Percentiles rank a stretch among this genome's conserved stretches.
phyloP scores from a whole-genome alignment of 2,888 invertebrate genomes.

The Phasia obesa region DNA sequence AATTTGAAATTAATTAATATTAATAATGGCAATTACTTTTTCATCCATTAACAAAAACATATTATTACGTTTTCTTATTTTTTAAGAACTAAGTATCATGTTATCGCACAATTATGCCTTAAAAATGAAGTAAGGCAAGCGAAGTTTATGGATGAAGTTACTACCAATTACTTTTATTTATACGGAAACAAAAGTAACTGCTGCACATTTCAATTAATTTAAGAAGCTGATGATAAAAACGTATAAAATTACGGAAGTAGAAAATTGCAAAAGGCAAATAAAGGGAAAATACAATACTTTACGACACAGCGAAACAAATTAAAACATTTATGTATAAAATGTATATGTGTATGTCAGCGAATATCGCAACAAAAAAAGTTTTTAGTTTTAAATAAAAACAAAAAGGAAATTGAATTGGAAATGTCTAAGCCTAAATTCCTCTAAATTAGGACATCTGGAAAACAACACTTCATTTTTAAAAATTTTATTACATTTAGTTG shows the following conservation, averaged over 20 bases:
- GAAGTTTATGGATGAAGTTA: constrained; percentile 47
- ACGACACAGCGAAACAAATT: not conserved
- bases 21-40: not conserved
- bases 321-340: no score
- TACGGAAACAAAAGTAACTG: constrained; percentile 43
- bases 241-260: constrained; percentile 15
- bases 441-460: no score
- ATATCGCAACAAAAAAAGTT: no score
- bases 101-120: constrained; percentile 37
- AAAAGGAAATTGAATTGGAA: no score
- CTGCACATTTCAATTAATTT: constrained; percentile 56
- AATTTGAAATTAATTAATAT: not conserved
- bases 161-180: constrained; percentile 54
- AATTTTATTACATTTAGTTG: no score
- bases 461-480: no score
- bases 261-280: not conserved
- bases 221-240: constrained; percentile 40
- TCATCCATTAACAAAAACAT: not conserved
- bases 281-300: not conserved
- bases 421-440: no score
- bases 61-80: not conserved
- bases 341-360: no score
- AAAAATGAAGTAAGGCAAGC: constrained; percentile 13
- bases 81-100: constrained; percentile 37
- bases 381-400: no score